Base-by-base conservation (phyloP, 53 echinoderm and acorn worm genomes). In the Henricia sp. region DNA sequence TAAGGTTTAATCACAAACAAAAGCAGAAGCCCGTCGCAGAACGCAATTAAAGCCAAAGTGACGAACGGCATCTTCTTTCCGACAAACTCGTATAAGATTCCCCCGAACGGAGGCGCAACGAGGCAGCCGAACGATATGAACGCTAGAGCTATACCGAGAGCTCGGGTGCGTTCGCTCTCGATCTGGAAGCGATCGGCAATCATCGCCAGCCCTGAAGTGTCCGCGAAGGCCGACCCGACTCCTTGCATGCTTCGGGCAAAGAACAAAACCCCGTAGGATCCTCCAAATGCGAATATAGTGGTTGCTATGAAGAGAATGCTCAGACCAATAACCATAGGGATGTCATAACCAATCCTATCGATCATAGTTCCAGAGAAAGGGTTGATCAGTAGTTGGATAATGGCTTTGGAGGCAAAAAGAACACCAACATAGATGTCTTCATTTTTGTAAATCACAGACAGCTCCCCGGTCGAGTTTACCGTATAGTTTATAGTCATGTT, bases 61-160 rank as follows among this genome's bases (percentile, higher is more conserved):
- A 97, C 74, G 42, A 97, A 97, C 2, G 97, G 97, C 42, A 94
- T 91, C 17, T 92, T 77, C 60, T 97, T 97, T 0, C 97, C 97
- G 8, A 92, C 92, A 35, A 94, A 92, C 55, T 97, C 88, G 75
- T 97, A 97, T 64, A 96, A 57, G 12, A 97, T 35, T 0, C 97
- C 97, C n/a, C 97, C 97, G 68, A 97, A 97, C 4, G 97, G 97
- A 33, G 97, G 97, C 3, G 97, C 97, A 2, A 92, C 97, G 14
- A 97, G 92, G 75, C 92, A 92, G 44, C 97, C 97, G 43, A 97
- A 97, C 4, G 97, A 97, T 26, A 97, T 97, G 60, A 97, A 97
- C 32, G 97, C 97, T 40, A 97, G 76, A 3, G 97, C 97, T 34
- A 97, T 91, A 20, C 97, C 97, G 17, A 97, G 86, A 40, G 97